phyloP scores from a whole-genome alignment of 2,797 vertebrate genomes.

The Pelodytes ibericus region DNA sequence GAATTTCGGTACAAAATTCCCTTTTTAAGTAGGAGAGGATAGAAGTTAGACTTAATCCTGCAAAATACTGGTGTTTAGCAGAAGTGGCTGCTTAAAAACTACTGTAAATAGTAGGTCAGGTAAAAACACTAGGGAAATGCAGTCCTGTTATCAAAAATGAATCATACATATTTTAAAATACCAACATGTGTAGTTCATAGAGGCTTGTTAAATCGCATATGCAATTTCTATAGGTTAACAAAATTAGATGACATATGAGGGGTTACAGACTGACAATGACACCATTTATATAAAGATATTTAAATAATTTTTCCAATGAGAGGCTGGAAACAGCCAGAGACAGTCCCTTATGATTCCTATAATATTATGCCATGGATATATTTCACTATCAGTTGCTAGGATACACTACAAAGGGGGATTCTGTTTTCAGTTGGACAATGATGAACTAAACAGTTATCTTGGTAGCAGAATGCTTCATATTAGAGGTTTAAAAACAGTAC shows the following conservation, averaged over 20 bases:
- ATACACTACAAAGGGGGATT: constrained; percentile 55
- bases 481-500: background rate
- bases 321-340: constrained; percentile 15
- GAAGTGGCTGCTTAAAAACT: constrained; percentile 5
- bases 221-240: background rate
- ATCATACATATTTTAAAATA: background rate
- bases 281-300: background rate
- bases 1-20: too few relatives aligned
- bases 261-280: background rate
- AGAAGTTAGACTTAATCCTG: too few relatives aligned
- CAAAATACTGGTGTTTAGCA: too few relatives aligned
- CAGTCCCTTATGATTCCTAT: constrained; percentile 53
- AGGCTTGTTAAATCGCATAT: background rate
- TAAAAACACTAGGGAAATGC: background rate
- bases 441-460: constrained; percentile 46
- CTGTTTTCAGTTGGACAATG: constrained; percentile 45
- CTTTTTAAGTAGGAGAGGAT: too few relatives aligned
- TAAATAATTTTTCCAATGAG: constrained; percentile 12
- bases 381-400: constrained; percentile 61
- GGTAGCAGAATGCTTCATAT: constrained; percentile 8
- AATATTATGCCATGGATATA: constrained; percentile 46
- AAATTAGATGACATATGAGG: background rate
- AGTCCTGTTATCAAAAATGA: background rate
- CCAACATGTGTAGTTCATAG: background rate
- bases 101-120: constrained; percentile 31